These are phyloP conservation scores for Antheraea pernyi DNA, from an alignment of 1,140 invertebrate species.

Conservation along the genomic window DNA sequence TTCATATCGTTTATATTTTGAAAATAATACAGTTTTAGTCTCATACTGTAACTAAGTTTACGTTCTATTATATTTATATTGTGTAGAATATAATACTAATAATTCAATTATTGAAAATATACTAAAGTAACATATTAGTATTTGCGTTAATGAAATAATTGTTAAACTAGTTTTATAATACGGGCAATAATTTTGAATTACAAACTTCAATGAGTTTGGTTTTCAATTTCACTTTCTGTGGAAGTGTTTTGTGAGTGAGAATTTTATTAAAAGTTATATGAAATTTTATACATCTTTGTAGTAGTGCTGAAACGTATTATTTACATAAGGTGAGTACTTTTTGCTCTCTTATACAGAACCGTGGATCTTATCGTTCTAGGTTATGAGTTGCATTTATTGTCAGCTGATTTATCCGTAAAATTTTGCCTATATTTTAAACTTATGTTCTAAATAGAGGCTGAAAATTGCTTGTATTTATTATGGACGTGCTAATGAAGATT, in stretches of 20 bases:
- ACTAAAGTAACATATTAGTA: constrained; percentile 2
- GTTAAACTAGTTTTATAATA: background rate
- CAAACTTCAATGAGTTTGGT: constrained; percentile 21
- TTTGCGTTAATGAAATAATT: background rate
- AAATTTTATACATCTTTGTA: background rate
- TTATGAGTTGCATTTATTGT: constrained; percentile 70
- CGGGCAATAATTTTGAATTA: constrained; percentile 17
- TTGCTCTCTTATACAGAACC: constrained; percentile 25
- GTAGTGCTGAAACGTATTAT: constrained; percentile 22
- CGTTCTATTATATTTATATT: background rate
- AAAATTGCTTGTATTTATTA: constrained; percentile 62
- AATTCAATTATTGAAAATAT: background rate
- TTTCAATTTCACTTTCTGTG: constrained; percentile 19
- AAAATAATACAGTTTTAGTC: background rate
- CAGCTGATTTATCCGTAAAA: constrained; percentile 67
- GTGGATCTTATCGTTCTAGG: constrained; percentile 52
- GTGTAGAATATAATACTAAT: background rate
- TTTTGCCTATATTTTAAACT: constrained; percentile 52
- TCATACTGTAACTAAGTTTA: background rate
- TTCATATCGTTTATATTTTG: background rate
- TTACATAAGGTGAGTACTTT: constrained; percentile 52
- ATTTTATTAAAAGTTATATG: constrained; percentile 3
- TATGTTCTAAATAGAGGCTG: constrained; percentile 70
- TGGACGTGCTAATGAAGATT: constrained; percentile 42
- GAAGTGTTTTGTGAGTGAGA: constrained; percentile 11